Evolutionary conservation across 2,888 invertebrate genomes (phyloP), one percentile per base, ranked within the genome.

Genomic region (Campoplex capitator): DNA sequence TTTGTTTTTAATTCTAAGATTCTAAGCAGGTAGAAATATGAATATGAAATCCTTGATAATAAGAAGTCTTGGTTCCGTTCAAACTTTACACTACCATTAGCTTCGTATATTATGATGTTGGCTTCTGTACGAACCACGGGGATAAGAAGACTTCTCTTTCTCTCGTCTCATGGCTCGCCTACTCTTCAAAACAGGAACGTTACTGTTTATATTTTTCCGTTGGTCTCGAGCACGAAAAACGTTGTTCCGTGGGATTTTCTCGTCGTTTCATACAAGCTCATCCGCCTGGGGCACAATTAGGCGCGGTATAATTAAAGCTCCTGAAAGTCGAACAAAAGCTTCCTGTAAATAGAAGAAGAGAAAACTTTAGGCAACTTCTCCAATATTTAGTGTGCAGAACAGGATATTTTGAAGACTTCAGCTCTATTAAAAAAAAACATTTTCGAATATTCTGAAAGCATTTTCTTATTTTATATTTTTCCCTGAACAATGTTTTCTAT

Each of bases 281-380:
- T 74, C 51, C 67, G 82, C 73, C 58, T 23, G 9, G 62, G 65
- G 82, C 76, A 54, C 54, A 67, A 68, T 77, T 48, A 48, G 51
- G 56, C 3, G n/a, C 3, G n/a, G 77, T 67, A 73, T 77, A 81
- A 85, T 85, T 67, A 85, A 77, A 71, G 35, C 67, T 48, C 71
- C 35, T 73, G 73, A 38, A 67, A 58, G 67, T 73, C 67, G 48
- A 70, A 81, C 75, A 76, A 85, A 56, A 77, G 54, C 65, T 67
- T 45, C 38, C n/a, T 56, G 18, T 81, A 4, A 56, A 18, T 35
- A 28, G 28, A 75, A 56, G 48, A 16, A 56, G 28, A 51, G 13
- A 51, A 73, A 79, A 65, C 23, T 42, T 48, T 45, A 2, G 38
- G 3, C 67, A 58, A 56, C 62, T 71, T 79, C 23, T 56, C 4